A percentile compares a stretch with the other conserved stretches of the same genome.
Evolutionary conservation across 1,140 invertebrate species (phyloP).

Genomic region (Trichonephila clavata): DNA sequence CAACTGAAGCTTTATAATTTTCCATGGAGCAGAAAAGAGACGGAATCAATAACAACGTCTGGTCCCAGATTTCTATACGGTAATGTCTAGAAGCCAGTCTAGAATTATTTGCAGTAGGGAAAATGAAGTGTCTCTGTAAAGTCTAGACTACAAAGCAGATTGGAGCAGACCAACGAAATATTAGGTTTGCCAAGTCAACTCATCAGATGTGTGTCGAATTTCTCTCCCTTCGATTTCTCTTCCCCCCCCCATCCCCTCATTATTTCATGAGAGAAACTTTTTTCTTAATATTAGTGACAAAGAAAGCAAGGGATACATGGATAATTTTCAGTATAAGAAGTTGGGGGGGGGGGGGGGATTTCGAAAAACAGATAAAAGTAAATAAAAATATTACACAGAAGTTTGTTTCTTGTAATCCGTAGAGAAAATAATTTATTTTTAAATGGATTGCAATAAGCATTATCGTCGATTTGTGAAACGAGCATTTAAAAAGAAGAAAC

Average conservation of each 20-base stretch:
- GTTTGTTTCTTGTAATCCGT: too few relatives aligned
- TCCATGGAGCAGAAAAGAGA: neutral
- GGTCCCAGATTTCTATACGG: conserved; percentile 11
- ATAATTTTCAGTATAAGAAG: neutral
- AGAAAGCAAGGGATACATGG: conserved; percentile 1
- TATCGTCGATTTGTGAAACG: too few relatives aligned
- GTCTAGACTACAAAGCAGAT: conserved; percentile 45
- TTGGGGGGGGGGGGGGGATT: too few relatives aligned
- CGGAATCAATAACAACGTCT: conserved; percentile 61
- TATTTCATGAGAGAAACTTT: neutral
- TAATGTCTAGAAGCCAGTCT: conserved; percentile 47
- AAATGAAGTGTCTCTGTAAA: neutral
- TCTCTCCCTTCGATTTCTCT: neutral
- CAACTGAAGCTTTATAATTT: conserved; percentile 12
- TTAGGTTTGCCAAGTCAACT: conserved; percentile 11
- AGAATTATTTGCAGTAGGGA: neutral
- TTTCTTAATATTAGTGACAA: conserved; percentile 8
- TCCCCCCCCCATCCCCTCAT: neutral
- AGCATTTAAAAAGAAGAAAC: too few relatives aligned
- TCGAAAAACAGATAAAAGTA: too few relatives aligned
- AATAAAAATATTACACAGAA: too few relatives aligned
- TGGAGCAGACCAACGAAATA: neutral
- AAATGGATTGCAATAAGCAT: too few relatives aligned
- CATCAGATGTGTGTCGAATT: conserved; percentile 20
- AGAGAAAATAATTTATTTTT: too few relatives aligned